Evolutionary conservation across 1,140 invertebrate genomes (phyloP).

Genomic region (Lordiphosa stackelbergi): DNA sequence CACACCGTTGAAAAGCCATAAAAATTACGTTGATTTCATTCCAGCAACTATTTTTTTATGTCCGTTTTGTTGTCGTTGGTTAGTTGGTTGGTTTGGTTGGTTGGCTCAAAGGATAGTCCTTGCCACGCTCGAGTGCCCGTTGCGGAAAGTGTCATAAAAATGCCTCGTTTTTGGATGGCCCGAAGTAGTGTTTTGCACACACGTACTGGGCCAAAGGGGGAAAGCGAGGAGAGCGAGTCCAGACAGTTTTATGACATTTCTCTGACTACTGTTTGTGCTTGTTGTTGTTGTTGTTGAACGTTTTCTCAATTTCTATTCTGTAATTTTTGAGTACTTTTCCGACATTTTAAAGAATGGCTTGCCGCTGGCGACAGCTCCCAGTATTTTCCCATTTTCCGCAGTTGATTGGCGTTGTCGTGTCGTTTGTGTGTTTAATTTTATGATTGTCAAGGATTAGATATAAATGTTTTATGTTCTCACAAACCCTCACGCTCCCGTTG

Average conservation of each 20-base stretch:
- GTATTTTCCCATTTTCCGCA: slow-evolving; percentile 45
- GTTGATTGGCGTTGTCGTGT: slow-evolving; percentile 52
- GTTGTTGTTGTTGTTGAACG: slow-evolving; percentile 5
- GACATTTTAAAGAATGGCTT: slow-evolving; percentile 67
- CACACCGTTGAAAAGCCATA: slow-evolving; percentile 56
- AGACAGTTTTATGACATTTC: slow-evolving; percentile 70
- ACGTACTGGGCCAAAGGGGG: slow-evolving; percentile 27
- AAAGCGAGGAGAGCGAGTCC: slow-evolving; percentile 11
- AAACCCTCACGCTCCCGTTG: not conserved
- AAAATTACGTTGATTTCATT: slow-evolving; percentile 73
- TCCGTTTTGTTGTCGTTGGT: slow-evolving; percentile 20
- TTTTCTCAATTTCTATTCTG: slow-evolving; percentile 26
- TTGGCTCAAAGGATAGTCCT: slow-evolving; percentile 40
- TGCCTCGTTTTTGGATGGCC: slow-evolving; percentile 39
- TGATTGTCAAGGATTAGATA: slow-evolving; percentile 76
- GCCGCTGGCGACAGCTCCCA: slow-evolving; percentile 53
- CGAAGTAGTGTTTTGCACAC: slow-evolving; percentile 52
- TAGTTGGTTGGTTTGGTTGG: not conserved
- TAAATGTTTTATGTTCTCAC: slow-evolving; percentile 66
- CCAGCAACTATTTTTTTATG: slow-evolving; percentile 57
- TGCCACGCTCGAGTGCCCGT: slow-evolving; percentile 35
- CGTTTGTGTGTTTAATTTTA: slow-evolving; percentile 67
- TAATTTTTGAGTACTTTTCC: slow-evolving; percentile 60
- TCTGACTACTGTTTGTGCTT: slow-evolving; percentile 58
- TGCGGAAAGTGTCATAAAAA: slow-evolving; percentile 68